Evolutionary conservation across 2,113 vertebrate genomes (phyloP).

Genomic region (Steatornis caripensis): DNA sequence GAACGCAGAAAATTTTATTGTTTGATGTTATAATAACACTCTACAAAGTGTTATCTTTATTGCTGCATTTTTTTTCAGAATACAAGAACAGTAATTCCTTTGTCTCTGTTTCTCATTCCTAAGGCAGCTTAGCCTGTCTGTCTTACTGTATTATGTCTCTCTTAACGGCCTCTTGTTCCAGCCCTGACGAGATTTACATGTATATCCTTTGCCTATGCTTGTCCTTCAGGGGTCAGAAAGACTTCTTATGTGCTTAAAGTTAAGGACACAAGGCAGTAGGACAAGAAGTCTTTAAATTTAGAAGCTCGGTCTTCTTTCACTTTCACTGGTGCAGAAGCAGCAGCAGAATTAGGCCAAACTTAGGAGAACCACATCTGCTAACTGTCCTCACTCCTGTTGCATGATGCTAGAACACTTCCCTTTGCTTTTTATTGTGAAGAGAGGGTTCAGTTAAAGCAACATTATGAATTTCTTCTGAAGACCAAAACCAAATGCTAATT

Average conservation of each 20-base stretch:
- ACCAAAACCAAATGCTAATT: neutral
- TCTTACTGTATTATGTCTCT: neutral
- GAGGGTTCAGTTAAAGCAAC: neutral
- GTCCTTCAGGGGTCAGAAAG: slow-evolving; percentile 4
- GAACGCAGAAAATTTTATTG: neutral
- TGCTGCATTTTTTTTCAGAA: neutral
- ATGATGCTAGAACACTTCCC: neutral
- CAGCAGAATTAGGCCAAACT: neutral
- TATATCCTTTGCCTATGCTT: neutral
- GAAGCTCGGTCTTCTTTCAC: slow-evolving; percentile 16
- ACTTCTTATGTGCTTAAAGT: neutral
- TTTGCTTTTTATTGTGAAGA: neutral
- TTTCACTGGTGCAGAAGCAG: neutral
- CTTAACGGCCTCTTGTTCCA: neutral
- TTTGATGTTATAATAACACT: neutral
- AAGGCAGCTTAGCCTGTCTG: neutral
- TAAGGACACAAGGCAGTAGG: neutral
- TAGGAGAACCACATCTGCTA: neutral
- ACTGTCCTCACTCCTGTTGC: neutral
- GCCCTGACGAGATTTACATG: neutral
- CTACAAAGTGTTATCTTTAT: neutral
- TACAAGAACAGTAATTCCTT: neutral
- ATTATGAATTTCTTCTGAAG: neutral
- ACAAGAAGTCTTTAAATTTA: slow-evolving; percentile 9
- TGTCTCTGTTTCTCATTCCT: neutral